Percentiles rank a stretch among this genome's conserved stretches.
Evolutionary conservation across 2,113 vertebrate species (phyloP).

Genomic region (Protobothrops flavoviridis): DNA sequence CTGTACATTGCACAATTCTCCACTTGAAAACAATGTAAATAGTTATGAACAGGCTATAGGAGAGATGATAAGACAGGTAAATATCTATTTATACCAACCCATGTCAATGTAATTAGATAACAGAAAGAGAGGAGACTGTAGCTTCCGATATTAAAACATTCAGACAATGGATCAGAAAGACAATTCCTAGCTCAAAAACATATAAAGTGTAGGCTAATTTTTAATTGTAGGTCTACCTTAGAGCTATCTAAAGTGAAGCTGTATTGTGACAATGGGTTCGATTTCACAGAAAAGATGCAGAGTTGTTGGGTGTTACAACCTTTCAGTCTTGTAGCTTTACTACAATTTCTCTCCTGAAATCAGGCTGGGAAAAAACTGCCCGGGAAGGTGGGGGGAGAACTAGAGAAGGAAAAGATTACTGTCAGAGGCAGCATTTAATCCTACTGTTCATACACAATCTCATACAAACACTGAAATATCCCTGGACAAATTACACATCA

Average conservation of each 20-base stretch:
- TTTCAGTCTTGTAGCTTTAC: not conserved
- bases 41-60: not conserved
- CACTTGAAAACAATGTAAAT: not conserved
- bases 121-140: not conserved
- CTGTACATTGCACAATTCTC: not conserved
- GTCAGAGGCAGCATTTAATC: not conserved
- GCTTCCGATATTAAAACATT: not conserved
- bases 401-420: not conserved
- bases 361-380: not conserved
- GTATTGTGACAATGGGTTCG: not conserved
- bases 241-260: not conserved
- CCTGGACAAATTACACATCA: not conserved
- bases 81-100: not conserved
- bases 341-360: not conserved
- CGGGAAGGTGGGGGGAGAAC: not conserved
- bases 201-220: not conserved
- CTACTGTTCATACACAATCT: not conserved
- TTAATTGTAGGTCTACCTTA: not conserved
- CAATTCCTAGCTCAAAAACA: not conserved
- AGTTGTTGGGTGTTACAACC: not conserved
- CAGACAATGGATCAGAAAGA: not conserved
- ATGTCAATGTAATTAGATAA: not conserved
- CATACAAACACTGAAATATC: not conserved
- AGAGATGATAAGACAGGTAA: not conserved
- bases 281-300: not conserved